These are phyloP conservation scores for Rhogogaster chlorosoma DNA, from an alignment of 2,888 invertebrate species.

Conservation along the genomic window DNA sequence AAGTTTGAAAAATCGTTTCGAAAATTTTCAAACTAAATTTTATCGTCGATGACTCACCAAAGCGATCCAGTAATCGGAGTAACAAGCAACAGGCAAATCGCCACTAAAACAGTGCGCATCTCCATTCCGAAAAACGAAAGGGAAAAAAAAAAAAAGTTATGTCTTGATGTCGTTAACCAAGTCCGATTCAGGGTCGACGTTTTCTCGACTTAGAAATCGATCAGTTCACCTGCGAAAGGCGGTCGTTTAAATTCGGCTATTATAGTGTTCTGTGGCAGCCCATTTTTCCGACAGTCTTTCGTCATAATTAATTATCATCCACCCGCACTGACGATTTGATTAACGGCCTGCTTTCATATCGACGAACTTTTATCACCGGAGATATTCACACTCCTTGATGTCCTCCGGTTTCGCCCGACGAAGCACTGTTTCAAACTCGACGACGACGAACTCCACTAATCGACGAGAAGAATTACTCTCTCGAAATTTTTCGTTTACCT, in stretches of 20 bases:
- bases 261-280: neutral
- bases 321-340: neutral
- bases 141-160: neutral
- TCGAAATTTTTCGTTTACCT: neutral
- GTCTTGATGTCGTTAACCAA: neutral
- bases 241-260: neutral
- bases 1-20: neutral
- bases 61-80: constrained; percentile 93
- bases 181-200: neutral
- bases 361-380: neutral
- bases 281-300: neutral
- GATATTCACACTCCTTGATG: neutral
- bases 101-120: constrained; percentile 90
- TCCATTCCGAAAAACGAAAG: constrained; percentile 68
- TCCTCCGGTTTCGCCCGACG: neutral
- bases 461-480: neutral
- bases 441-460: neutral
- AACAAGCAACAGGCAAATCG: constrained; percentile 91
- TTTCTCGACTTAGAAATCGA: neutral
- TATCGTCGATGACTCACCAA: constrained; percentile 85
- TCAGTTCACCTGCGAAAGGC: neutral
- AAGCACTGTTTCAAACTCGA: neutral
- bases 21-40: neutral
- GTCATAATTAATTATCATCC: neutral
- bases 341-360: neutral